Conservation (phyloP, 2,888 invertebrate genomes). For the Mesorhabditis sp. region DNA sequence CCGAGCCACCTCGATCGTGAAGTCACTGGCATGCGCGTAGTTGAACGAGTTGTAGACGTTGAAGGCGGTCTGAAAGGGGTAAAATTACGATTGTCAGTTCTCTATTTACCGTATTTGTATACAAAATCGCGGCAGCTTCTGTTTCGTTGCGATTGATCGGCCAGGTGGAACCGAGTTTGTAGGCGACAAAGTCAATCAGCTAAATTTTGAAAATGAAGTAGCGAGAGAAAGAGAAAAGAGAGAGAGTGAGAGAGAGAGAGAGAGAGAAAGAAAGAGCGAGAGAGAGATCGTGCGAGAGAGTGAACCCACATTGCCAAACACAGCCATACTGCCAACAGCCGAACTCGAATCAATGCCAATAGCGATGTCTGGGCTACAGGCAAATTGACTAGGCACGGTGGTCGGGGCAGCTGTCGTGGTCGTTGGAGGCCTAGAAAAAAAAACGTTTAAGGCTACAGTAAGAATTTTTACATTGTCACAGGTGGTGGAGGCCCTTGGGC, state of each 20-base stretch:
- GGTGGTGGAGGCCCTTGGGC: background rate
- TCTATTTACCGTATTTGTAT: background rate
- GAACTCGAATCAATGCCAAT: constrained; percentile 15
- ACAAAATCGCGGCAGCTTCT: constrained; percentile 11
- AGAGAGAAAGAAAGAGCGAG: too few species aligned
- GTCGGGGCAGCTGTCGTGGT: constrained; percentile 6
- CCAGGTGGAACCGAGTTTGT: constrained; percentile 11
- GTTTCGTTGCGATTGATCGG: background rate
- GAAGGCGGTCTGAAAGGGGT: background rate
- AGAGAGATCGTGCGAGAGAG: too few species aligned
- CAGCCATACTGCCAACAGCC: background rate
- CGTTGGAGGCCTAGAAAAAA: background rate
- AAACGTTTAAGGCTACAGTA: background rate
- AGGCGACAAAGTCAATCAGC: constrained; percentile 8
- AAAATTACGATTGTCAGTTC: background rate
- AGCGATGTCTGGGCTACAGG: constrained; percentile 13
- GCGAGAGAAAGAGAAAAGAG: background rate
- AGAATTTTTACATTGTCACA: background rate
- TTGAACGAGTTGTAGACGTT: background rate
- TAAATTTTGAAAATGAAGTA: too few species aligned
- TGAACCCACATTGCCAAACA: constrained; percentile 6
- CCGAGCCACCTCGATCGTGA: background rate
- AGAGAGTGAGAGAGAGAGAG: too few species aligned
- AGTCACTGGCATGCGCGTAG: constrained; percentile 1
- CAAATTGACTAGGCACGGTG: constrained; percentile 5